Evolutionary conservation across 2,888 invertebrate genomes (phyloP).

Genomic region (Diarsia brunnea): DNA sequence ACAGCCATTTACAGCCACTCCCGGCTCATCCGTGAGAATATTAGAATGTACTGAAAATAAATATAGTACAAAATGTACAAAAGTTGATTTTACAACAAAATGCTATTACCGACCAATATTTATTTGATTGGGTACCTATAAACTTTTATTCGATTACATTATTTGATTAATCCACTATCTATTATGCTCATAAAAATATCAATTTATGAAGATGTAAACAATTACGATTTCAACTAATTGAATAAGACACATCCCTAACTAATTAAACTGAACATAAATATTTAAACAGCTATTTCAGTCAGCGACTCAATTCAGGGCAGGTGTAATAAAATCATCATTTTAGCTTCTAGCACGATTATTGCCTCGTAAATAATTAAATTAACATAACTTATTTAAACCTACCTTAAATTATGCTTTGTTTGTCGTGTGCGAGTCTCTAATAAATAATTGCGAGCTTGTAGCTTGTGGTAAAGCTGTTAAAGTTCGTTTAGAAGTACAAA

Average conservation of each 20-base stretch:
- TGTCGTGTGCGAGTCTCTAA: neutral
- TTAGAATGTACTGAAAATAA: neutral
- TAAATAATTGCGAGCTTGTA: neutral
- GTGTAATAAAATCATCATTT: constrained; percentile 36
- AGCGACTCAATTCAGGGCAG: constrained; percentile 12
- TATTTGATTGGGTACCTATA: no score
- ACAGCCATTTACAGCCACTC: neutral
- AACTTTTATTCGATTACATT: neutral
- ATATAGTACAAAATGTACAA: no score
- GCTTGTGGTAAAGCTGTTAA: neutral
- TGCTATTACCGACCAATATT: no score
- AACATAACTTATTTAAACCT: no score
- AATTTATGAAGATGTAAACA: neutral
- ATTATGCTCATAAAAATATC: neutral
- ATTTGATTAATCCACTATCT: neutral
- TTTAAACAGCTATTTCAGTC: constrained; percentile 1
- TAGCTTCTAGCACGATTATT: neutral
- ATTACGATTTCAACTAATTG: neutral
- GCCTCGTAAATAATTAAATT: no score
- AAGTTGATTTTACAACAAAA: neutral
- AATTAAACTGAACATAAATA: constrained; percentile 3
- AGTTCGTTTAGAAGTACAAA: constrained; percentile 24
- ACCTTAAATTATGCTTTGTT: no score
- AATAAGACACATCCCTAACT: neutral
- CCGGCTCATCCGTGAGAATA: neutral